Evolutionary conservation across 2,797 vertebrate genomes (phyloP), one percentile per base, ranked within the genome.

Genomic region (Parotocinclus haroldoi): DNA sequence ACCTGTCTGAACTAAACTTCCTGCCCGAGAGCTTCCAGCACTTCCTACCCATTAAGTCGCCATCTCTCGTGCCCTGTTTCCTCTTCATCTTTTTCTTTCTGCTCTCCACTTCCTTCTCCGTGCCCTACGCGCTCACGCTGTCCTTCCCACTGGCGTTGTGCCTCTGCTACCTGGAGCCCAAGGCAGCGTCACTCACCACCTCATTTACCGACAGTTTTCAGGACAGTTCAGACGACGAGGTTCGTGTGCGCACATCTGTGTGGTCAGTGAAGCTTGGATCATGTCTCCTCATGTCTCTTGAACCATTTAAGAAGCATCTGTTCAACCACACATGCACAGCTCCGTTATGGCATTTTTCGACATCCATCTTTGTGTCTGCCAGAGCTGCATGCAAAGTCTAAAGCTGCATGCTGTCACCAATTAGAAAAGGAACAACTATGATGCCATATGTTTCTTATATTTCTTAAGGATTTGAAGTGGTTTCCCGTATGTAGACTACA

Each of bases 161-260:
- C 87, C 95, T 99, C 91, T 99, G 96, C 94, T 99, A 96, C 92
- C 95, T 99, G 96, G 97, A 99, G 94, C 97, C 97, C 91, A 98
- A 94, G 91, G 96, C 95, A 70, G 92, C 96, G 81, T 95, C 95
- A 86, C 93, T 99, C 92, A 94, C 92, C 82, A 93, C 96, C 86
- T 94, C 92, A 87, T 92, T 98, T 91, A 92, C 94, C 89, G 93
- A 94, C 92, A 93, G 94, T 91, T 95, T 93, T 91, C 94, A 93
- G 96, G 95, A 99, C 94, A 98, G 95, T 92, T 98, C 96, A 91
- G 96, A 99, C 87, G 96, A 99, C 91, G 96, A 99, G 94, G 95
- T 94, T 88, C 91, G 92, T 74, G 65, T 86, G 48, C 14, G 19
- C 40, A n/a, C 45, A 27, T 56, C 38, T 37, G 14, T 56, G 18